These are phyloP conservation scores for Helicoverpa zea DNA, from an alignment of 1,140 invertebrate species.

Conservation along the genomic window DNA sequence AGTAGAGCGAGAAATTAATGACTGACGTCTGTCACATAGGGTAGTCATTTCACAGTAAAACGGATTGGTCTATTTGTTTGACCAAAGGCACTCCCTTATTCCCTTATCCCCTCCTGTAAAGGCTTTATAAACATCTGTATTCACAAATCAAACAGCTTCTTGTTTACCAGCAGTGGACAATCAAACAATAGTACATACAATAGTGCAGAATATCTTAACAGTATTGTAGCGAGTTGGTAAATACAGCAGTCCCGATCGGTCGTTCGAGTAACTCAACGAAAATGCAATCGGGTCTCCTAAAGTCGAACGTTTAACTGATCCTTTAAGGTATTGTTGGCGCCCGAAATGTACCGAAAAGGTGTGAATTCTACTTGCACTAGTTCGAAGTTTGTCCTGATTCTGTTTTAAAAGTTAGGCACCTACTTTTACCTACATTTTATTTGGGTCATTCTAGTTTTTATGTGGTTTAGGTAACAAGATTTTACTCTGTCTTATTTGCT, in stretches of 20 bases:
- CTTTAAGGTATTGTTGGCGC: background rate
- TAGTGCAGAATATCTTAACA: background rate
- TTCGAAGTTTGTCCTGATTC: background rate
- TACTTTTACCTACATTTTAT: too few relatives aligned
- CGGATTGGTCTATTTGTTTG: too few relatives aligned
- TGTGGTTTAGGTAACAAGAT: too few relatives aligned
- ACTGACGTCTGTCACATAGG: too few relatives aligned
- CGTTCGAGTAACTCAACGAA: slow-evolving; percentile 32
- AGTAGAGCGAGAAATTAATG: too few relatives aligned
- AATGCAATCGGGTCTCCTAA: slow-evolving; percentile 34
- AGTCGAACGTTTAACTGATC: slow-evolving; percentile 22
- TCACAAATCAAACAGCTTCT: slow-evolving; percentile 1
- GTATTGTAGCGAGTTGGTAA: slow-evolving; percentile 13
- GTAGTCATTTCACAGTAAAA: too few relatives aligned
- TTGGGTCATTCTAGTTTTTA: too few relatives aligned
- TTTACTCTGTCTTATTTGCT: too few relatives aligned
- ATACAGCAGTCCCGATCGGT: slow-evolving; percentile 11
- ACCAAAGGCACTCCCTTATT: too few relatives aligned
- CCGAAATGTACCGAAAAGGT: slow-evolving; percentile 13
- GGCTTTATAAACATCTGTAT: too few relatives aligned
- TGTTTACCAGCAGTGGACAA: background rate
- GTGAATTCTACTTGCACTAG: background rate
- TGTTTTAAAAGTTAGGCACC: background rate
- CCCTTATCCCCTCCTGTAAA: too few relatives aligned
- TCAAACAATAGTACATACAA: background rate